phyloP scores from a whole-genome alignment of 2,888 invertebrate genomes.

The Aporophyla nigra region DNA sequence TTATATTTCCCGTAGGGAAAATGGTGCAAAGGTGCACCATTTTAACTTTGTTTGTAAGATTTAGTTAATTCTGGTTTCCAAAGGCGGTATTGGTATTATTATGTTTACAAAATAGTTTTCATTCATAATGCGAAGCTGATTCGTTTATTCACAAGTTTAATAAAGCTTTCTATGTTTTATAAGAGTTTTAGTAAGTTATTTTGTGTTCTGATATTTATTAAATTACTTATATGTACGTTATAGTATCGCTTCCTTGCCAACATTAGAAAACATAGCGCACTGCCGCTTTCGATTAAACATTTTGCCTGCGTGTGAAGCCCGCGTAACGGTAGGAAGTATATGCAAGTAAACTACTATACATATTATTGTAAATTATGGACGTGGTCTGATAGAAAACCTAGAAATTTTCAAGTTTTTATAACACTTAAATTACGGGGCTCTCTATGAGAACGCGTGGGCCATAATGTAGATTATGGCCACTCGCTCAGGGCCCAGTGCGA shows the following conservation, averaged over 20 bases:
- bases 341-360: neutral
- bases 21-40: too few species aligned
- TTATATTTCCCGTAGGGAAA: too few species aligned
- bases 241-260: conserved; percentile 32
- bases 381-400: neutral
- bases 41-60: neutral
- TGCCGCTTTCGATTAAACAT: conserved; percentile 16
- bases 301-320: conserved; percentile 30
- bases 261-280: conserved; percentile 1
- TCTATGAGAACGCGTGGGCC: too few species aligned
- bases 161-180: neutral
- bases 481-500: neutral
- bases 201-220: neutral
- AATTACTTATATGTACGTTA: neutral
- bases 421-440: neutral
- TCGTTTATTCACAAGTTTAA: neutral
- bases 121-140: too few species aligned
- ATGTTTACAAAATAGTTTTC: too few species aligned
- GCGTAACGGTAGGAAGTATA: conserved; percentile 21
- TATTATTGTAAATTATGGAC: neutral
- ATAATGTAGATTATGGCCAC: too few species aligned
- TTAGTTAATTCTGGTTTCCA: neutral
- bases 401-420: neutral
- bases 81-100: neutral
- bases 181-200: neutral